Conservation (phyloP, 2,797 vertebrate genomes). For the Scyliorhinus canicula region DNA sequence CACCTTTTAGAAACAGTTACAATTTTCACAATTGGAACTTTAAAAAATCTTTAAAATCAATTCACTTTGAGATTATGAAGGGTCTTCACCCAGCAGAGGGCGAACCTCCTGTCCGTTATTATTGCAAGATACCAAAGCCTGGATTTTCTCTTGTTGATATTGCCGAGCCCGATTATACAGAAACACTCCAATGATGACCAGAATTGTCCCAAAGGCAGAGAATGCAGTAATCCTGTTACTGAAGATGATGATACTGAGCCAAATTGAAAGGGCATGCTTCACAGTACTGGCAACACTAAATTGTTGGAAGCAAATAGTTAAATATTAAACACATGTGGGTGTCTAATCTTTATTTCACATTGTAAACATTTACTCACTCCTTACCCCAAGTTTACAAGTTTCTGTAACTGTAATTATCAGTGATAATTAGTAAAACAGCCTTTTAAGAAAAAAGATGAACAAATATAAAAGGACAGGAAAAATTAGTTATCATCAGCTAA, state of each 20-base stretch:
- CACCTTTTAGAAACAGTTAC: neutral
- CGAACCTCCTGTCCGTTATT: neutral
- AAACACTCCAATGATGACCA: slow-evolving; percentile 80
- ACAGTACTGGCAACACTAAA: slow-evolving; percentile 88
- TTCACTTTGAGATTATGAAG: neutral
- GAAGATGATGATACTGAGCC: slow-evolving; percentile 91
- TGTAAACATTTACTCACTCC: neutral
- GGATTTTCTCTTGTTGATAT: slow-evolving; percentile 66
- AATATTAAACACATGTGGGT: neutral
- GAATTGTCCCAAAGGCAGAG: slow-evolving; percentile 70
- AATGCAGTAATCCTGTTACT: slow-evolving; percentile 82
- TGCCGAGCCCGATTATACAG: slow-evolving; percentile 87
- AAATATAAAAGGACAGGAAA: neutral
- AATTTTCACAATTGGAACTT: neutral
- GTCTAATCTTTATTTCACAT: neutral
- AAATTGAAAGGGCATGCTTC: slow-evolving; percentile 90
- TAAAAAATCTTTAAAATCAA: neutral
- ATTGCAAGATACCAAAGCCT: slow-evolving; percentile 52
- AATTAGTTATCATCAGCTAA: neutral
- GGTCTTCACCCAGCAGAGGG: neutral
- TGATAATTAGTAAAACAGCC: neutral
- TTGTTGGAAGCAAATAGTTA: neutral
- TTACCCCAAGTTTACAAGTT: neutral
- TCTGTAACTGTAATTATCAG: neutral
- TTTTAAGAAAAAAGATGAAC: neutral